A percentile compares a stretch with the other conserved stretches of the same genome.
Conservation (phyloP, 2,888 invertebrate genomes). For the Cylindroiulus punctatus region DNA sequence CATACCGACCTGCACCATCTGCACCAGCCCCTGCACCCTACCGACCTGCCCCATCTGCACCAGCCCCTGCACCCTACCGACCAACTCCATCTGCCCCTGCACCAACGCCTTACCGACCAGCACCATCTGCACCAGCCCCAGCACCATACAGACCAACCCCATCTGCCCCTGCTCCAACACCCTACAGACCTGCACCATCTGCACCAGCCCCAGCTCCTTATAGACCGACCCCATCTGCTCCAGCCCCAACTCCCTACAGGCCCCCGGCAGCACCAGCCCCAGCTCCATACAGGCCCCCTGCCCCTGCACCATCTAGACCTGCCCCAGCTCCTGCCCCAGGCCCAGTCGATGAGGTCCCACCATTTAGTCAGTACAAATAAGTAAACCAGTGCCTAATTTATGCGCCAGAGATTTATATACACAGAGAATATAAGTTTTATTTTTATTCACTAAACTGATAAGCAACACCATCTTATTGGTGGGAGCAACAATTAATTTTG, state of each 20-base stretch:
- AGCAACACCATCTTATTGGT: neutral
- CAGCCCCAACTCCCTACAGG: constrained; percentile 53
- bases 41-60: constrained; percentile 52
- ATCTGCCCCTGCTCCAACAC: constrained; percentile 22
- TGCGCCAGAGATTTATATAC: constrained; percentile 31
- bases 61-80: constrained; percentile 51
- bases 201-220: constrained; percentile 50
- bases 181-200: constrained; percentile 15
- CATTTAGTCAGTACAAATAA: constrained; percentile 57
- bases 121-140: constrained; percentile 48
- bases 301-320: constrained; percentile 1
- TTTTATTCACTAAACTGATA: constrained; percentile 12
- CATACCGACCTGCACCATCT: constrained; percentile 51
- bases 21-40: constrained; percentile 47
- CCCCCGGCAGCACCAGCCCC: constrained; percentile 47
- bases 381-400: constrained; percentile 39
- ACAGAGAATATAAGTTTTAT: constrained; percentile 25
- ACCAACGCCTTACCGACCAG: constrained; percentile 39
- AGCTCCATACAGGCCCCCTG: constrained; percentile 14
- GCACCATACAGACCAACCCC: constrained; percentile 50
- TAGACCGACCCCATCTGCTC: constrained; percentile 45
- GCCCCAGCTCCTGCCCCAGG: constrained; percentile 54
- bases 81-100: constrained; percentile 51
- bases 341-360: constrained; percentile 52
- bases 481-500: neutral